Evolutionary conservation across 2,888 invertebrate genomes (phyloP).

Genomic region (Stenotaenia linearis): DNA sequence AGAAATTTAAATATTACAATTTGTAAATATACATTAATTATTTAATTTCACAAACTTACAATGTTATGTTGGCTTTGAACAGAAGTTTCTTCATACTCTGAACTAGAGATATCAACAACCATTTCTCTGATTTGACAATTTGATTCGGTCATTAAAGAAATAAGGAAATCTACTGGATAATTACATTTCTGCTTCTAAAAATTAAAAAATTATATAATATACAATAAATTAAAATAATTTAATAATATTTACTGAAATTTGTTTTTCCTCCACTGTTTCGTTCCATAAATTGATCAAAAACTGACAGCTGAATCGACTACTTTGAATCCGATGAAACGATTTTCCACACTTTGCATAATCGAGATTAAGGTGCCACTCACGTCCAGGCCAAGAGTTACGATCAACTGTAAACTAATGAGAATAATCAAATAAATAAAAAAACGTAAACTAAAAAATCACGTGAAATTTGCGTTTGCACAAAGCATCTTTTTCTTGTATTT

Average conservation of each 20-base stretch:
- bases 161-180: neutral
- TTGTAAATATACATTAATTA: neutral
- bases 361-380: neutral
- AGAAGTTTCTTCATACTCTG: neutral
- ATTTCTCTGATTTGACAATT: neutral
- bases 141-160: neutral
- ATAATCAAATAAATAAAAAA: too few relatives aligned
- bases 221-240: neutral
- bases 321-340: neutral
- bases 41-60: neutral
- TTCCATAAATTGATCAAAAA: neutral
- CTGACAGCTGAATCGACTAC: neutral
- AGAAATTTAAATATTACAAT: neutral
- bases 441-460: too few relatives aligned
- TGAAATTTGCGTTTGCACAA: too few relatives aligned
- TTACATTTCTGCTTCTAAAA: neutral
- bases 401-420: neutral
- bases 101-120: neutral
- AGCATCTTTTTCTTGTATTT: too few relatives aligned
- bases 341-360: neutral
- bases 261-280: neutral
- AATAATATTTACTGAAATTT: neutral
- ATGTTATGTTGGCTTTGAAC: neutral
- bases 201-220: neutral
- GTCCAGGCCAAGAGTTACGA: neutral